Evolutionary conservation across 2,888 invertebrate species (phyloP), one percentile per base, ranked within the genome.

Genomic region (Ichneumon xanthorius): DNA sequence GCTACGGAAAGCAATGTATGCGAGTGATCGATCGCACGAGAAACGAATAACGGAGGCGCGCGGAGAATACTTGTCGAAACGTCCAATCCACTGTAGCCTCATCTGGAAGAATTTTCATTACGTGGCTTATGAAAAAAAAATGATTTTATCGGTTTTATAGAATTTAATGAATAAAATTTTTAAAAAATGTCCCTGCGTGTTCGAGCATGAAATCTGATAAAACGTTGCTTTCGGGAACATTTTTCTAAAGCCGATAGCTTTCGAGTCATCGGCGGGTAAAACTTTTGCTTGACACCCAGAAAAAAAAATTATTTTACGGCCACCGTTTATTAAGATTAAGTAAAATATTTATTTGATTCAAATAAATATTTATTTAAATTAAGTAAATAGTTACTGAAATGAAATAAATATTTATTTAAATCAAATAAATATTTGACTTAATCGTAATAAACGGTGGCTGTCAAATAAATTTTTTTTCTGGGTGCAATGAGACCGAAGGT

Each of bases 1-100:
- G 63, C 33, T 30, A 16, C 48, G 48, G 30, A 7, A n/a, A 40
- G 58, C 40, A n/a, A 53, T 45, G 45, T 68, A 68, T 65, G 33
- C 61, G 73, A 77, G 55, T 78, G 68, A 70, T 78, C 68, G 78
- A 78, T 78, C 40, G 78, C 45, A 45, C 26, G 40, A 30, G 68
- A 61, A 78, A 78, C 58, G 68, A 58, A 45, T 68, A 58, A 22
- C 30, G 16, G 33, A 63, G 53, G 7, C 19, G 19, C 33, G 63
- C 16, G 7, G 7, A 63, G 33, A n/a, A 33, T 26, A 30, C 63
- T 63, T 63, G 63, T 63, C 63, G 33, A 63, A 63, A 33, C 30
- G 33, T 63, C 33, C 33, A 16, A 63, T 63, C 16, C 63, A 63
- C 63, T 63, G n/a, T 14, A 30, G 30, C 6, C 63, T 16, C 11